phyloP scores from a whole-genome alignment of 2,113 vertebrate genomes.

The Cebus imitator region DNA sequence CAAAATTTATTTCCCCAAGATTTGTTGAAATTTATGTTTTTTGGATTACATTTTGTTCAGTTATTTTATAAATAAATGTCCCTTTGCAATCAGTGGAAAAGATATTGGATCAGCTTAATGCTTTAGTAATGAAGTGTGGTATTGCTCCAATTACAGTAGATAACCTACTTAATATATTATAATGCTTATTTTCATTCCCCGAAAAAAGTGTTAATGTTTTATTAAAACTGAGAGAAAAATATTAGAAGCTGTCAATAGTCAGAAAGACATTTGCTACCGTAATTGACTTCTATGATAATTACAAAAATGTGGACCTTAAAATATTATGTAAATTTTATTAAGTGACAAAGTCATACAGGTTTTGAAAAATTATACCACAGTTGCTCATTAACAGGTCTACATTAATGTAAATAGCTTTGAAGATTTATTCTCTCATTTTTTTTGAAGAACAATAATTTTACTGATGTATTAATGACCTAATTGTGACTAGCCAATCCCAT shows the following conservation, averaged over 20 bases:
- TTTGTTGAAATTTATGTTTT: background rate
- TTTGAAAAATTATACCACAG: slow-evolving; percentile 75
- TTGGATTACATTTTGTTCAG: background rate
- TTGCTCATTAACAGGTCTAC: slow-evolving; percentile 74
- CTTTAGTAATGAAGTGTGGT: background rate
- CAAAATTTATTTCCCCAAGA: background rate
- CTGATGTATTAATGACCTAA: slow-evolving; percentile 87
- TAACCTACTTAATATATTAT: background rate
- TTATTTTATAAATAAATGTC: background rate
- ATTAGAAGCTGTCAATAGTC: background rate
- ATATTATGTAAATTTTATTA: slow-evolving; percentile 72
- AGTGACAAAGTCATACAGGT: slow-evolving; percentile 58
- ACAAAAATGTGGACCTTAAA: slow-evolving; percentile 72
- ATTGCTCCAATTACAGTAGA: background rate
- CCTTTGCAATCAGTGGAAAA: background rate
- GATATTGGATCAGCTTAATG: background rate
- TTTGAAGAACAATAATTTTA: slow-evolving; percentile 85
- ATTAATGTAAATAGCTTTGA: slow-evolving; percentile 66
- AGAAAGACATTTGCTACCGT: slow-evolving; percentile 49
- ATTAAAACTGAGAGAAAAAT: slow-evolving; percentile 38
- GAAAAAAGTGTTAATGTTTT: background rate
- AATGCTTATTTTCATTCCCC: background rate
- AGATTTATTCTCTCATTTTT: slow-evolving; percentile 80
- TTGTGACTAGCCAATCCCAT: slow-evolving; percentile 83
- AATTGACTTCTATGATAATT: slow-evolving; percentile 73